Percentiles rank a stretch among this genome's conserved stretches.
Evolutionary conservation across 2,888 invertebrate genomes (phyloP).

Genomic region (Girardia tigrina): DNA sequence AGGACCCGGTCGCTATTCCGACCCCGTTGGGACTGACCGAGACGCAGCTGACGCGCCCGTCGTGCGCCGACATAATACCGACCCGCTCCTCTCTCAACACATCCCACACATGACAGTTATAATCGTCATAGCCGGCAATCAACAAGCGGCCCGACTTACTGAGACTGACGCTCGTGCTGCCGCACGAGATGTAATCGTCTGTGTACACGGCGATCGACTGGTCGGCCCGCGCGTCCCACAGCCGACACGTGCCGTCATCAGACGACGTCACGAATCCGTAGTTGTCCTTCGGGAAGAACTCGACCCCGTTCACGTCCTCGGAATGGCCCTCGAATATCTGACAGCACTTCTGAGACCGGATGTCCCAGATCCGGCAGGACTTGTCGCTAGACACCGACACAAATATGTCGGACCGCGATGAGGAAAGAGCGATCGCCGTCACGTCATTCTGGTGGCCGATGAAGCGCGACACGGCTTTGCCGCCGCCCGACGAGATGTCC

Average conservation of each 20-base stretch:
- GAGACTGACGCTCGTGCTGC: conserved; percentile 35
- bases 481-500: conserved; percentile 24
- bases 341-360: conserved; percentile 26
- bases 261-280: conserved; percentile 36
- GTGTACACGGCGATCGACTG: conserved; percentile 34
- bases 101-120: conserved; percentile 36
- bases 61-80: conserved; percentile 36
- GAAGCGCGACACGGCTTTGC: conserved; percentile 25
- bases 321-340: conserved; percentile 33
- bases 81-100: conserved; percentile 35
- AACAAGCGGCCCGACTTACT: conserved; percentile 28
- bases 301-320: conserved; percentile 33
- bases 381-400: conserved; percentile 33
- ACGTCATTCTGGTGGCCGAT: conserved; percentile 33
- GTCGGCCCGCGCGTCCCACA: conserved; percentile 34
- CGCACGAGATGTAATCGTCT: conserved; percentile 33
- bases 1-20: conserved; percentile 36
- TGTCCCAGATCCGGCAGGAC: conserved; percentile 33
- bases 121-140: conserved; percentile 35
- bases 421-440: conserved; percentile 26
- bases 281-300: conserved; percentile 34
- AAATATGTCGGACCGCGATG: conserved; percentile 29
- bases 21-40: conserved; percentile 35
- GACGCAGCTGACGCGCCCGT: conserved; percentile 36
- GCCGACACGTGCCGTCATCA: conserved; percentile 34